These are phyloP conservation scores for Monoplex corrugatus DNA, from an alignment of 2,888 invertebrate genomes.

Conservation along the genomic window DNA sequence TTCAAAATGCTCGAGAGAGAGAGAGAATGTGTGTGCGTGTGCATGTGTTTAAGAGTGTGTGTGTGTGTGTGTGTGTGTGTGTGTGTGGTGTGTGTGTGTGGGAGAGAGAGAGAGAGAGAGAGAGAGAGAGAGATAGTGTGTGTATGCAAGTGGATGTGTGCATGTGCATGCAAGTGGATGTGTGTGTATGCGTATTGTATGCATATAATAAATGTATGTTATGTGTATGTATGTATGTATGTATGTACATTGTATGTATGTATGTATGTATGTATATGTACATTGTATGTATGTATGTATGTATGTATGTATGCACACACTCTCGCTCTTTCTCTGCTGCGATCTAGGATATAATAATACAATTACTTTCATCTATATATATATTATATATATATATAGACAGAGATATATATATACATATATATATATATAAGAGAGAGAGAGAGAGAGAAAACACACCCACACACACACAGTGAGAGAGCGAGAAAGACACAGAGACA, in stretches of 20 bases:
- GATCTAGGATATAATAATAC: too few species aligned
- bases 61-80: neutral
- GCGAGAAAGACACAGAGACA: neutral
- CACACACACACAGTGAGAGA: too few species aligned
- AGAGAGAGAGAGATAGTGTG: neutral
- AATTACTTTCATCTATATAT: too few species aligned
- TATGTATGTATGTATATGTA: neutral
- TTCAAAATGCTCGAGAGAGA: too few species aligned
- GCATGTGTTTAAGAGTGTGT: neutral
- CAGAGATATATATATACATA: neutral
- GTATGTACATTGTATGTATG: neutral
- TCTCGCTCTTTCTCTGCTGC: too few species aligned
- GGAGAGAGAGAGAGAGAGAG: neutral
- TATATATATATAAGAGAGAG: neutral
- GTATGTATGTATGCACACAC: neutral
- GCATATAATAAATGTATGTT: too few species aligned
- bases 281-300: neutral
- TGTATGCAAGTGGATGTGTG: neutral
- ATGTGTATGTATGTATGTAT: neutral
- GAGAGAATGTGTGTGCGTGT: neutral
- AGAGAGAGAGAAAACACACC: neutral
- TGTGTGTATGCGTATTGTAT: neutral
- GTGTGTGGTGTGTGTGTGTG: neutral
- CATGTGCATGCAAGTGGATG: neutral
- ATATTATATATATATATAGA: too few species aligned